Percentiles rank a stretch among this genome's conserved stretches.
Conservation (phyloP, 2,113 vertebrate genomes). For the Mesembrinibis cayennensis region DNA sequence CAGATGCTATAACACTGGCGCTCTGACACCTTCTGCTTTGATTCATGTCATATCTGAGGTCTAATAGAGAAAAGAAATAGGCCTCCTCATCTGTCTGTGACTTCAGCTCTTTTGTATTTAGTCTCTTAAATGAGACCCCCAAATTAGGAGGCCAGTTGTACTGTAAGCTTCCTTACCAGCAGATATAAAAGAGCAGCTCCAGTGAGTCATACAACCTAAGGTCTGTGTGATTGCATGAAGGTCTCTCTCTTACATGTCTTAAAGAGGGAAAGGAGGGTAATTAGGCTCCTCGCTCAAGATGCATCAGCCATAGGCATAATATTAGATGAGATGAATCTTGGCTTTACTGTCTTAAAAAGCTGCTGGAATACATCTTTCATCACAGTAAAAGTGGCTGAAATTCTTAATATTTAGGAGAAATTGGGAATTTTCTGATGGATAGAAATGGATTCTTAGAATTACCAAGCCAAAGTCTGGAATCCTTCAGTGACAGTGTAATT, state of each 20-base stretch:
- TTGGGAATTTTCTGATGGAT: not conserved
- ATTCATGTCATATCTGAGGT: not conserved
- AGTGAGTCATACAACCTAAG: rapidly evolving
- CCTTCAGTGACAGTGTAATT: not conserved
- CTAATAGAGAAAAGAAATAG: not conserved
- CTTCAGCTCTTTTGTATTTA: not conserved
- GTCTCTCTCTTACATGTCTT: not conserved
- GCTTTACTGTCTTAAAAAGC: not conserved
- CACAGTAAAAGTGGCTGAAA: not conserved
- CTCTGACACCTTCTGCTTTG: conserved; percentile 30
- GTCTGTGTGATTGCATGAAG: not conserved
- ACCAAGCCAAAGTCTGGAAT: not conserved
- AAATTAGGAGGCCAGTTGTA: not conserved
- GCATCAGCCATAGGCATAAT: not conserved
- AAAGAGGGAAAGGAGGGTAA: not conserved
- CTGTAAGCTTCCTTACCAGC: not conserved
- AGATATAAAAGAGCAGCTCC: not conserved
- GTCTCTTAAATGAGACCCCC: not conserved
- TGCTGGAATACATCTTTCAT: not conserved
- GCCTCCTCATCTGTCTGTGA: not conserved
- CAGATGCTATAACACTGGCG: not conserved
- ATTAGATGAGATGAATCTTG: not conserved
- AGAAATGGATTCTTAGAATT: not conserved
- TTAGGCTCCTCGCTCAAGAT: not conserved
- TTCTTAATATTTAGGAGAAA: not conserved